Conservation (phyloP, 2,888 invertebrate species). For the Pedicia rivosa region DNA sequence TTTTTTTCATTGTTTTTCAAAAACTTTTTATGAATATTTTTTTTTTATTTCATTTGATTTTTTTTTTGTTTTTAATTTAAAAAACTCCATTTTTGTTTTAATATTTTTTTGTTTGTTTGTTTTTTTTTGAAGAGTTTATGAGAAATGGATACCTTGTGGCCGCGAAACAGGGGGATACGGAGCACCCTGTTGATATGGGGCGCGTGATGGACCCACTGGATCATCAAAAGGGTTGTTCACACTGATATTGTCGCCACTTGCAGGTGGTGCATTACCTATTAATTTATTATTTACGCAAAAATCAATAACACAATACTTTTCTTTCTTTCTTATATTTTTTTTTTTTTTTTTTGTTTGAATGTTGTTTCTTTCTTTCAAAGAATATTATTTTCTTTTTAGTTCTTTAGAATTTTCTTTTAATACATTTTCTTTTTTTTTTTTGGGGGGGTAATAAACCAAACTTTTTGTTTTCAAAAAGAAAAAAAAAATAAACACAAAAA, state of each 20-base stretch:
- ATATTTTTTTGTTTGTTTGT: no score
- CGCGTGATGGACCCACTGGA: constrained; percentile 27
- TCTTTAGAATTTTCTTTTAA: neutral
- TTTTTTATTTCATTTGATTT: no score
- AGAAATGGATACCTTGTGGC: constrained; percentile 32
- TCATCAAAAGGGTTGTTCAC: constrained; percentile 80
- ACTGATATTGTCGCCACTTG: constrained; percentile 57
- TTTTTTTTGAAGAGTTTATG: no score
- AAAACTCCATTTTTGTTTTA: no score
- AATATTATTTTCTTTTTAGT: neutral
- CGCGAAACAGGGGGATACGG: constrained; percentile 30
- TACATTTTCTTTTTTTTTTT: no score
- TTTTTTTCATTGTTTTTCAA: no score
- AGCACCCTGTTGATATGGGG: constrained; percentile 28
- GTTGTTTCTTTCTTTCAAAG: no score
- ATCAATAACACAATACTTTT: constrained; percentile 6
- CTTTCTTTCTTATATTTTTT: constrained; percentile 7
- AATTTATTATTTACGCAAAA: constrained; percentile 7
- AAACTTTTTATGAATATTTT: no score
- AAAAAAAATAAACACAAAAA: neutral
- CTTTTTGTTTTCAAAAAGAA: neutral
- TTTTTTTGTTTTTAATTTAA: no score
- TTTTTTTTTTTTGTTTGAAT: neutral
- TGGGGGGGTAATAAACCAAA: no score
- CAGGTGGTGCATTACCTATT: constrained; percentile 24